These are phyloP conservation scores for Heliconius ethilla DNA, from an alignment of 2,888 invertebrate species.

Conservation along the genomic window DNA sequence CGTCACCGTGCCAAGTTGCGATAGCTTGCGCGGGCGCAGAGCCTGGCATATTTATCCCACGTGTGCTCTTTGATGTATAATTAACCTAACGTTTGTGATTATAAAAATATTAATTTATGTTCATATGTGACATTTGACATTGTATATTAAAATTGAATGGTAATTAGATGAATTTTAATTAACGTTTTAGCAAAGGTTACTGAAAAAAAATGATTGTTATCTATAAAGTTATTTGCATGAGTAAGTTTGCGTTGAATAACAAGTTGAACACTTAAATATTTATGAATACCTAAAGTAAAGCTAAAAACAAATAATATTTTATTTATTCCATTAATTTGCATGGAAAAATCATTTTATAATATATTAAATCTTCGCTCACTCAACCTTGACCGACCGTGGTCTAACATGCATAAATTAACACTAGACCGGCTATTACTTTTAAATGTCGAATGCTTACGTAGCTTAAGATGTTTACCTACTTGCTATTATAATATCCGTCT, in stretches of 20 bases:
- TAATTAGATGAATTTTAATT: not conserved
- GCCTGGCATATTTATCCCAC: constrained; percentile 44
- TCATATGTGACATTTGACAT: not conserved
- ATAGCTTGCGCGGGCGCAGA: constrained; percentile 49
- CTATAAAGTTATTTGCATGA: not conserved
- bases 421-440: constrained; percentile 18
- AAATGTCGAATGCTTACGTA: constrained; percentile 32
- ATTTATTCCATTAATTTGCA: not conserved
- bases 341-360: constrained; percentile 17
- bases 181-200: constrained; percentile 6
- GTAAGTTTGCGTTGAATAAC: not conserved
- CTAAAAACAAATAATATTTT: not conserved
- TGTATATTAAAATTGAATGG: not conserved
- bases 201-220: not conserved
- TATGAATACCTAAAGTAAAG: not conserved
- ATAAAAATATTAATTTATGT: constrained; percentile 1
- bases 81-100: constrained; percentile 7
- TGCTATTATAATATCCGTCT: not conserved
- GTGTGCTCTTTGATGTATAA: constrained; percentile 34
- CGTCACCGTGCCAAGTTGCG: constrained; percentile 55
- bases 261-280: not conserved
- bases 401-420: constrained; percentile 37
- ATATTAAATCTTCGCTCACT: constrained; percentile 32
- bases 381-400: constrained; percentile 43
- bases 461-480: not conserved